Percentiles rank a stretch among this genome's conserved stretches.
Evolutionary conservation across 2,888 invertebrate genomes (phyloP).

Genomic region (Blastobasis lacticolella): DNA sequence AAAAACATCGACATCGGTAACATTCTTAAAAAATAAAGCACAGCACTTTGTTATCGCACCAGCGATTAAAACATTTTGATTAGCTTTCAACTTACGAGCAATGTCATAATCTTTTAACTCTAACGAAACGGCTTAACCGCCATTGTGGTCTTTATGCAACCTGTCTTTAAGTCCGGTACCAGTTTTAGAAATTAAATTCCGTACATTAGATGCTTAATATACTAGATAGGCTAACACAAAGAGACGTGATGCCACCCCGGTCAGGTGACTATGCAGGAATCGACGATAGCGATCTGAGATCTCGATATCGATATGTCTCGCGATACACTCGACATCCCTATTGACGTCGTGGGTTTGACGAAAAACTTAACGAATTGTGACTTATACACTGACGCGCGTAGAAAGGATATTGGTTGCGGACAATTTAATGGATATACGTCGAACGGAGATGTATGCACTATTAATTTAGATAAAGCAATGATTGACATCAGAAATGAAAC

Average conservation of each 20-base stretch:
- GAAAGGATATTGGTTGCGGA: slow-evolving; percentile 43
- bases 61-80: slow-evolving; percentile 74
- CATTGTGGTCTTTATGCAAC: slow-evolving; percentile 45
- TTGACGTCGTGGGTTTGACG: slow-evolving; percentile 64
- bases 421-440: slow-evolving; percentile 24
- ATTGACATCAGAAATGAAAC: background rate
- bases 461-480: slow-evolving; percentile 1
- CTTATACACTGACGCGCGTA: slow-evolving; percentile 61
- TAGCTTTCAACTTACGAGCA: slow-evolving; percentile 71
- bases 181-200: slow-evolving; percentile 67
- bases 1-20: slow-evolving; percentile 20
- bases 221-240: slow-evolving; percentile 64
- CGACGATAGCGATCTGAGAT: slow-evolving; percentile 66
- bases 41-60: slow-evolving; percentile 66
- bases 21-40: slow-evolving; percentile 11
- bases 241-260: slow-evolving; percentile 69
- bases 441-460: slow-evolving; percentile 6
- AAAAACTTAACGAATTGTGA: slow-evolving; percentile 72
- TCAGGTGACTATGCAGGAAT: slow-evolving; percentile 70
- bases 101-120: slow-evolving; percentile 61
- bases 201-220: slow-evolving; percentile 67
- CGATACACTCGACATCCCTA: slow-evolving; percentile 68
- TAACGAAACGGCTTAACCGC: slow-evolving; percentile 55
- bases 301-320: slow-evolving; percentile 60
- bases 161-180: slow-evolving; percentile 45